phyloP scores from a whole-genome alignment of 1,140 invertebrate genomes.

The Temnothorax curvispinosus region DNA sequence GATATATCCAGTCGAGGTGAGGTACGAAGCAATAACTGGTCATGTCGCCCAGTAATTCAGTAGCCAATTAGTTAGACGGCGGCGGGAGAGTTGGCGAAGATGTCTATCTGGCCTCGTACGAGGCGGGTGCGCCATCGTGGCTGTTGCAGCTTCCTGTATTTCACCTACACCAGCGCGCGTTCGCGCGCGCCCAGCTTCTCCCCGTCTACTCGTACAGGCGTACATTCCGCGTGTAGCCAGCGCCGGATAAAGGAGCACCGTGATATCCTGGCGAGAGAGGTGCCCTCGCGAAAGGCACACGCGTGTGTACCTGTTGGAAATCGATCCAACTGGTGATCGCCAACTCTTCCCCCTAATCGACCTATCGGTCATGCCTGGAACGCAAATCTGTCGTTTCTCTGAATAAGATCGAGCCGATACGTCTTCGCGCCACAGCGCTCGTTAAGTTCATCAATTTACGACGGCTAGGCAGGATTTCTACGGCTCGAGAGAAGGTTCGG shows the following conservation, averaged over 20 bases:
- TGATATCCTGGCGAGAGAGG: constrained; percentile 45
- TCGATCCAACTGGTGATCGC: constrained; percentile 64
- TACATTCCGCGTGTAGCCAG: background rate
- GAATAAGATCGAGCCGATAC: constrained; percentile 27
- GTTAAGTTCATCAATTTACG: constrained; percentile 7
- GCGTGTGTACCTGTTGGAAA: constrained; percentile 62
- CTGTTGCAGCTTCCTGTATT: constrained; percentile 72
- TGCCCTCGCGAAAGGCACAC: constrained; percentile 44
- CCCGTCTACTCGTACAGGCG: constrained; percentile 16
- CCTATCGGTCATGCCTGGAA: constrained; percentile 54
- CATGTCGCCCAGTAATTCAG: constrained; percentile 81
- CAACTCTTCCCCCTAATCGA: constrained; percentile 46
- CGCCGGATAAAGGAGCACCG: constrained; percentile 20
- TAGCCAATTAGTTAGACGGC: constrained; percentile 82
- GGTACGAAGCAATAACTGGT: constrained; percentile 80
- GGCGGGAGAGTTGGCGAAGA: constrained; percentile 76
- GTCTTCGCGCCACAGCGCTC: background rate
- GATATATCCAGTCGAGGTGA: constrained; percentile 72
- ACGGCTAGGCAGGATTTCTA: background rate
- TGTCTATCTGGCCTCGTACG: constrained; percentile 78
- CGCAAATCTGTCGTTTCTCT: constrained; percentile 62
- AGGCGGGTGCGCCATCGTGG: constrained; percentile 70
- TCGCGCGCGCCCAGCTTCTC: background rate
- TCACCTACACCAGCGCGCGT: constrained; percentile 63
- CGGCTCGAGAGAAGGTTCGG: background rate